phyloP scores from a whole-genome alignment of 2,797 vertebrate genomes.

The Cetoscarus ocellatus region DNA sequence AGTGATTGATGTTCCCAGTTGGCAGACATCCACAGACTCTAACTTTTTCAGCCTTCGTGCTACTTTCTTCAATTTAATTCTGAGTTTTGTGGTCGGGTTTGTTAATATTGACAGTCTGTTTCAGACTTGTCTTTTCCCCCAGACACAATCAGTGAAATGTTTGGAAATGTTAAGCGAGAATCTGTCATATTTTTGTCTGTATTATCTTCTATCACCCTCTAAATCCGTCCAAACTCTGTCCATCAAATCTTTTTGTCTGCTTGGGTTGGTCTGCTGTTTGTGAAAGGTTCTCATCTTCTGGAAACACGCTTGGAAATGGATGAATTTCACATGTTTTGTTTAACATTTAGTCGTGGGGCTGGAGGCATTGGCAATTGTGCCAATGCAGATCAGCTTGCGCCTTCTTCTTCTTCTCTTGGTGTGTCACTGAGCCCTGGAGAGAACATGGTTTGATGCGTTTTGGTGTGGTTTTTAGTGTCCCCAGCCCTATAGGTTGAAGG shows the following conservation, averaged over 20 bases:
- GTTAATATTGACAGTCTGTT: conserved; percentile 31
- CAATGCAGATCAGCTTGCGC: no score
- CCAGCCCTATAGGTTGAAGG: no score
- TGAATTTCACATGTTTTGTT: no score
- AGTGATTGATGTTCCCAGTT: conserved; percentile 65
- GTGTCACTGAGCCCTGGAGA: no score
- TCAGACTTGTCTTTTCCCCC: conserved; percentile 5
- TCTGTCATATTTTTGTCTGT: conserved; percentile 11
- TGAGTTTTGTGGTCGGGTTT: conserved; percentile 30
- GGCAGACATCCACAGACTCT: conserved; percentile 51
- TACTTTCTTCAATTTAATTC: conserved; percentile 33
- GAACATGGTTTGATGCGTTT: no score
- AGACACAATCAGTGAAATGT: conserved; percentile 7
- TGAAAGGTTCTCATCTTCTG: not conserved
- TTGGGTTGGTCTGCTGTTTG: not conserved
- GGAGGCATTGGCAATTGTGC: no score
- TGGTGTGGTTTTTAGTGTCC: no score
- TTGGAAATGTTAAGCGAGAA: conserved; percentile 7
- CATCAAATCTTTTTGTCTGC: not conserved
- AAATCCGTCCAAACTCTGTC: not conserved
- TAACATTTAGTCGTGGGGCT: no score
- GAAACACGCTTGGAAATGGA: not conserved
- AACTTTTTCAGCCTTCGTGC: conserved; percentile 51
- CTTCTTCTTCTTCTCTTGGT: no score
- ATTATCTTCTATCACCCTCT: conserved; percentile 22